These are phyloP conservation scores for Rotaria magnacalcarata DNA, from an alignment of 2,888 invertebrate species.

Conservation along the genomic window DNA sequence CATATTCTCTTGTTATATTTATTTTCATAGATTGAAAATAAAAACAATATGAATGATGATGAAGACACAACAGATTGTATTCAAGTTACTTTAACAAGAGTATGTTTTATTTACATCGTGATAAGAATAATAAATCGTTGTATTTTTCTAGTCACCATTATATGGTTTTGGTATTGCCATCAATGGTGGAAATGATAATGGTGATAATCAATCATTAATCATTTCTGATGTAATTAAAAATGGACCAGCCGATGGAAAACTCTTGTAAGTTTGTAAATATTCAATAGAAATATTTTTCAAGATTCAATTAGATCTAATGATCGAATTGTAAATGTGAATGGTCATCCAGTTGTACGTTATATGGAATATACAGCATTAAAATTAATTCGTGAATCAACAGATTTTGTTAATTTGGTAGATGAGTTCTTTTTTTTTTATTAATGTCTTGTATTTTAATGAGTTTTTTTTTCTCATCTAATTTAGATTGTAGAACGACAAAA, in stretches of 20 bases:
- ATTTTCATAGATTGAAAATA: background rate
- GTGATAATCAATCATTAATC: slow-evolving; percentile 21
- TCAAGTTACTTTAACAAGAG: slow-evolving; percentile 20
- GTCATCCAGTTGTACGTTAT: slow-evolving; percentile 40
- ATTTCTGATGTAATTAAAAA: background rate
- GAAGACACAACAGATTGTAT: background rate
- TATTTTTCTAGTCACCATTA: slow-evolving; percentile 7
- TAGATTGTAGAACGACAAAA: background rate
- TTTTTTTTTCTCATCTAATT: too few species aligned
- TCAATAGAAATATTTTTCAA: background rate
- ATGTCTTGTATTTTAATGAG: background rate
- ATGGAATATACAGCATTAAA: slow-evolving; percentile 38
- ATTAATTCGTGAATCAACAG: slow-evolving; percentile 42
- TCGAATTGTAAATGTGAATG: slow-evolving; percentile 39
- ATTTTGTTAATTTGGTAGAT: slow-evolving; percentile 41
- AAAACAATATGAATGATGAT: background rate
- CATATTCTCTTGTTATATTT: background rate
- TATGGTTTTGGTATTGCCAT: slow-evolving; percentile 45
- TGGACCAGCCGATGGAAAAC: slow-evolving; percentile 43
- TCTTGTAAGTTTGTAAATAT: slow-evolving; percentile 26
- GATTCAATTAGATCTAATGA: slow-evolving; percentile 29
- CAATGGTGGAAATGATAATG: slow-evolving; percentile 34
- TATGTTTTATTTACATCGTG: background rate
- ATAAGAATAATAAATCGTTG: background rate
- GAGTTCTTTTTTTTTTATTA: too few species aligned